Base-by-base conservation (phyloP, 1,140 invertebrate species). In the Aphis gossypii region DNA sequence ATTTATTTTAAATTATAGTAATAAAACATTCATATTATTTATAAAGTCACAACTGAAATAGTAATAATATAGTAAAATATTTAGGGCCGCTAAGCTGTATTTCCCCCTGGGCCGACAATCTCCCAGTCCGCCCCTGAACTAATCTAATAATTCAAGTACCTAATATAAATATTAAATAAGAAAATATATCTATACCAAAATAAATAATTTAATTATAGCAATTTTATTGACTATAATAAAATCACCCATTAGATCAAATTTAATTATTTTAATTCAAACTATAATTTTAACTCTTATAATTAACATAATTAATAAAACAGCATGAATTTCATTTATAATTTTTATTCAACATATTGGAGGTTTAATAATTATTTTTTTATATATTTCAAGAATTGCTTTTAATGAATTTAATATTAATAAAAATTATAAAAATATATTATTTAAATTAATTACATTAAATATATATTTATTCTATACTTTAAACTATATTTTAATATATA, bases 351-450 rank as follows among this genome's bases (percentile, higher is more conserved):
- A 86, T 48, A 46, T 86, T 46, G 35, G 41, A 86, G 44, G 84
- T 30, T 84, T 84, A 44, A 84, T 84, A 84, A 84, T 84, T 25
- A 84, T 84, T 84, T 44, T 83, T 84, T 44, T 44, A 30, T 86
- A 86, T 18, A 89, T 89, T 38, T 89, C 88, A 8, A 51, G 88
- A 54, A 89, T 89, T 89, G 84, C 84, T 30, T 86, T 46, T 86
- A 86, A 86, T 46, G 84, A 86, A 86, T 30, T 86, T 14, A 86
- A 86, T 48, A 86, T 25, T 30, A 86, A 86, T 86, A 86, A 30
- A 46, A 86, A n/a, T 30, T 86, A 30, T 46, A 86, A 38, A 86
- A 86, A 14, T 14, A 14, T 30, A 46, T 20, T 83, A 21, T 35
- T 2, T 18, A 83, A 41, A 83, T 21, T 83, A 41, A 38, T 83